phyloP scores from a whole-genome alignment of 2,888 invertebrate genomes.

The Ichneumoninae sp. region DNA sequence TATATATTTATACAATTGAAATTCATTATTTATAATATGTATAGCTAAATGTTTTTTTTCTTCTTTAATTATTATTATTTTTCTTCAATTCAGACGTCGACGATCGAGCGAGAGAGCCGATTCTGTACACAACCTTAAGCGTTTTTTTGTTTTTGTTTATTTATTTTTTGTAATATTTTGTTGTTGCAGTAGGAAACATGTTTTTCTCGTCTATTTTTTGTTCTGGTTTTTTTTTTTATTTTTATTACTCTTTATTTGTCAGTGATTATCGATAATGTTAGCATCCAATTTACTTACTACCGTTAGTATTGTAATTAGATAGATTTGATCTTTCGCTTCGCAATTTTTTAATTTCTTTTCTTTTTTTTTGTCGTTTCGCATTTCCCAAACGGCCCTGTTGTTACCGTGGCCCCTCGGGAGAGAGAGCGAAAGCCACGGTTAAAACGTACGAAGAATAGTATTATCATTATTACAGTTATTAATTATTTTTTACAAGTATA shows the following conservation, averaged over 20 bases:
- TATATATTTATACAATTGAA: conserved; percentile 59
- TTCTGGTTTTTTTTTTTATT: conserved; percentile 34
- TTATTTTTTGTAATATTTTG: neutral
- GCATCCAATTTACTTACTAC: conserved; percentile 43
- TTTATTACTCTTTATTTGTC: conserved; percentile 57
- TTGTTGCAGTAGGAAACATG: conserved; percentile 77
- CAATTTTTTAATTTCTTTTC: neutral
- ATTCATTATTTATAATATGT: conserved; percentile 37
- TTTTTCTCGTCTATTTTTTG: conserved; percentile 69
- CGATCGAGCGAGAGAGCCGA: conserved; percentile 49
- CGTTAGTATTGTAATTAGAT: conserved; percentile 37
- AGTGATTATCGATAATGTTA: conserved; percentile 58
- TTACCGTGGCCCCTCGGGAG: conserved; percentile 2
- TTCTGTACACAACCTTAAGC: conserved; percentile 61
- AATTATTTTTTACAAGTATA: conserved; percentile 38
- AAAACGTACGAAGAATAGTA: conserved; percentile 56
- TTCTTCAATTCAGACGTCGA: conserved; percentile 41
- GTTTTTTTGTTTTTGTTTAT: conserved; percentile 36
- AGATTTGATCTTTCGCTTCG: conserved; percentile 48
- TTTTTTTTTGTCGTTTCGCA: neutral
- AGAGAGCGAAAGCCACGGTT: conserved; percentile 12
- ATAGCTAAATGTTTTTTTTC: conserved; percentile 30
- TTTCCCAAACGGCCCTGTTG: conserved; percentile 35
- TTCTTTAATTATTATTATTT: neutral
- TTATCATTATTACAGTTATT: conserved; percentile 48